These are phyloP conservation scores for Brachionichthys hirsutus DNA, from an alignment of 2,113 vertebrate genomes.

Conservation along the genomic window DNA sequence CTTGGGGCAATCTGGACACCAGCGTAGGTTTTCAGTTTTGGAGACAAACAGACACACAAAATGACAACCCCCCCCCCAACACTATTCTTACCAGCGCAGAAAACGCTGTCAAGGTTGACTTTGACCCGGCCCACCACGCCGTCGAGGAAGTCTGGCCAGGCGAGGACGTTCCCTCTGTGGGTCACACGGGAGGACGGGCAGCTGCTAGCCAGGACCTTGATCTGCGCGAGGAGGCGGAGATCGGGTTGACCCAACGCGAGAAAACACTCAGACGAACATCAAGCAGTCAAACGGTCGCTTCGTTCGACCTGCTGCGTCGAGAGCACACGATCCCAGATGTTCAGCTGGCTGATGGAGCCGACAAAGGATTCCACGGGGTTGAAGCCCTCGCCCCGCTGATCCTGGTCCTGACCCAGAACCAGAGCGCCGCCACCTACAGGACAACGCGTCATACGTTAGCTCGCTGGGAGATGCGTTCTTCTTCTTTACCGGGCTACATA, in stretches of 20 bases:
- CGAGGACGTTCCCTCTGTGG: constrained; percentile 90
- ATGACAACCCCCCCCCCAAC: too few relatives aligned
- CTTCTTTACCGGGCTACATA: background rate
- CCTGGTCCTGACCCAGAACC: constrained; percentile 96
- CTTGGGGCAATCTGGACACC: constrained; percentile 85
- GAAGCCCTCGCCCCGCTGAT: constrained; percentile 93
- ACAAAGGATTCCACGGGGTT: constrained; percentile 97
- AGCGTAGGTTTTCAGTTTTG: background rate
- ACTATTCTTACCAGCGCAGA: constrained; percentile 91
- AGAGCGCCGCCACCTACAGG: constrained; percentile 88
- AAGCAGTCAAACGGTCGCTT: too few relatives aligned
- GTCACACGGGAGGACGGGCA: constrained; percentile 83
- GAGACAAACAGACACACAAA: background rate
- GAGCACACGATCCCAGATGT: constrained; percentile 94
- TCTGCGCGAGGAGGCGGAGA: constrained; percentile 70
- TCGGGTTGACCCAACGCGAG: too few relatives aligned
- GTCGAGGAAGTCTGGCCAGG: constrained; percentile 94
- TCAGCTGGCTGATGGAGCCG: constrained; percentile 94
- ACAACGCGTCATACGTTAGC: constrained; percentile 42
- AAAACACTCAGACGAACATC: background rate
- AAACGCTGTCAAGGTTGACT: constrained; percentile 86
- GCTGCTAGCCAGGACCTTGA: constrained; percentile 87
- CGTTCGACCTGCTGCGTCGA: constrained; percentile 90
- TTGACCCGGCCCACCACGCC: constrained; percentile 92
- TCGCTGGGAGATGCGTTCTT: background rate